Evolutionary conservation across 2,888 invertebrate genomes (phyloP), one percentile per base, ranked within the genome.

Genomic region (Napeogenes sylphis): DNA sequence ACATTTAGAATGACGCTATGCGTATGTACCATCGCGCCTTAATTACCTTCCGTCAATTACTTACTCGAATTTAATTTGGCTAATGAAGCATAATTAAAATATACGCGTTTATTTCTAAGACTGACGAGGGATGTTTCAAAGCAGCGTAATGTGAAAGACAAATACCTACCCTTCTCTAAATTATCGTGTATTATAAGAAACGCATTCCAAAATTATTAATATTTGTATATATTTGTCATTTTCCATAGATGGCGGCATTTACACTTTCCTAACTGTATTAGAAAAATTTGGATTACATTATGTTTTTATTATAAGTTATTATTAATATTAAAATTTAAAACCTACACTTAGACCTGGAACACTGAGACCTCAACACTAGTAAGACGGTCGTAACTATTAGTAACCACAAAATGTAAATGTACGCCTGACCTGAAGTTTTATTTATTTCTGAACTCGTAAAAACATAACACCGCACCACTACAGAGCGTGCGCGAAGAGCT

Each of bases 401-500:
- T 42, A 42, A 10, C 12, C 8, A 42, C 42, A 42, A 42, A 42
- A 42, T 42, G 10, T 6, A 42, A 42, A 10, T 42, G 10, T 42
- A 42, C 8, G 12, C 12, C 42, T 42, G 10, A 10, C 10, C 10
- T 4, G 38, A 38, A 38, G 3, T 38, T 3, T 42, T 42, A 1
- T 5, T 35, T 6, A 42, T 42, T 42, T 0, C 10, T 12, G 42
- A 42, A 8, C 12, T 42, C 10, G 3, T 42, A 42, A 42, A 42
- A 42, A 42, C 10, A 51, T 13, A 30, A 0, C 51, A 30, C 12
- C 12, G 8, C 3, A 51, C 30, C 4, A 30, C 80, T 79, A 0
- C 87, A 95, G 95, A 94, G 94, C 74, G 91, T 96, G 62, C 93
- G 95, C 66, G 96, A 96, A 78, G 96, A 96, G 84, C 92, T 96